Evolutionary conservation across 2,113 vertebrate species (phyloP).

Genomic region (Turdus rufiventris): DNA sequence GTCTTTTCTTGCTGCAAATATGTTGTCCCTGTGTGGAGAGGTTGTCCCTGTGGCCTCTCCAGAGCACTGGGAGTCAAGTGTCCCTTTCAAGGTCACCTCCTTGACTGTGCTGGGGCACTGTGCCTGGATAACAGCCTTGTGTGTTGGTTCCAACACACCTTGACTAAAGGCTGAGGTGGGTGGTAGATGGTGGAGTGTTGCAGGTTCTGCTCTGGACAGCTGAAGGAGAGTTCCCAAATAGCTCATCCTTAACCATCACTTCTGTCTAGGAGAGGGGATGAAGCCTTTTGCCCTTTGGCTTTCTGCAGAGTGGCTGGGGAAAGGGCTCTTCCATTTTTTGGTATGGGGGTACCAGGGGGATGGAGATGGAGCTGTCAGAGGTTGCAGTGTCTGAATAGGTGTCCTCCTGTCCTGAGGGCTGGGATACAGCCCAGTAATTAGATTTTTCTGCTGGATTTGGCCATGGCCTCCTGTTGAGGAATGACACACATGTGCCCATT

Average conservation of each 20-base stretch:
- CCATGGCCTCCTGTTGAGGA: not conserved
- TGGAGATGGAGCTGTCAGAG: not conserved
- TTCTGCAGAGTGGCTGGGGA: not conserved
- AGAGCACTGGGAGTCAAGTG: not conserved
- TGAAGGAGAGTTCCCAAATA: not conserved
- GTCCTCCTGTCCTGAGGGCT: not conserved
- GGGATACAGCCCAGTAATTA: not conserved
- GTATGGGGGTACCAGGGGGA: no score
- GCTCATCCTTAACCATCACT: not conserved
- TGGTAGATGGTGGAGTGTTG: not conserved
- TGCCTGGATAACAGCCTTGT: not conserved
- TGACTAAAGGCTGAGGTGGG: not conserved
- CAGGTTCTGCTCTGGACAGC: not conserved
- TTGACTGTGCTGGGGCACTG: not conserved
- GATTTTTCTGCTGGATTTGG: not conserved
- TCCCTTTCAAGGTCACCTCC: not conserved
- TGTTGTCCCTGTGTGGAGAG: not conserved
- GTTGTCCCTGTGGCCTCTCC: not conserved
- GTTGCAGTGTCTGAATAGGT: not conserved
- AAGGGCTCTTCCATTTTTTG: not conserved
- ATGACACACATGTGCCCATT: not conserved
- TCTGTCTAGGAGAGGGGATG: not conserved
- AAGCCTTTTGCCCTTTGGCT: not conserved
- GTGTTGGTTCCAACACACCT: fast-evolving
- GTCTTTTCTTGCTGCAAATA: not conserved